These are phyloP conservation scores for Crocuta crocuta DNA, from an alignment of 2,113 vertebrate genomes.

Conservation along the genomic window DNA sequence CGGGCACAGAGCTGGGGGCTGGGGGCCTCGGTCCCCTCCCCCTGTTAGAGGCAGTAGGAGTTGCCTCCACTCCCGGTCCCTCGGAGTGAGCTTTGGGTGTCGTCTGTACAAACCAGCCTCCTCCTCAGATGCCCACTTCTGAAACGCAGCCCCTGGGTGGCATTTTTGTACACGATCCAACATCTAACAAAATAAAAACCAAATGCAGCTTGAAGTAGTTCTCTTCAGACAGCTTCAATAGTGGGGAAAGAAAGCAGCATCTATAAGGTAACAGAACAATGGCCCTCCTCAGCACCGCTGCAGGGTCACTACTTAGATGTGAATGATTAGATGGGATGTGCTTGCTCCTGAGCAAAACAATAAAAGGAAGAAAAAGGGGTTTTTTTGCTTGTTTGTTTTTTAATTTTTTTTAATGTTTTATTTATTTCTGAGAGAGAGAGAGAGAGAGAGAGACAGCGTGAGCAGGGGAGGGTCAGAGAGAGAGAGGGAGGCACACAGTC, in stretches of 20 bases:
- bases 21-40: neutral
- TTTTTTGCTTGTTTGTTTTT: too few relatives aligned
- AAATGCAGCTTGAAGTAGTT: neutral
- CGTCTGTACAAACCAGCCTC: neutral
- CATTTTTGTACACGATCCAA: neutral
- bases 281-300: neutral
- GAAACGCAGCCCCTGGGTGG: neutral
- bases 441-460: too few relatives aligned
- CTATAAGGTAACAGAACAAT: neutral
- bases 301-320: neutral
- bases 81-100: neutral
- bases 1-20: neutral
- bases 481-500: too few relatives aligned
- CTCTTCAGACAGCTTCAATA: neutral
- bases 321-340: neutral
- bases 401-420: too few relatives aligned
- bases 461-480: too few relatives aligned
- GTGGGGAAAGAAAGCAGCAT: neutral
- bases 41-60: neutral
- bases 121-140: neutral
- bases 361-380: neutral
- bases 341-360: neutral
- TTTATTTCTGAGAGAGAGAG: too few relatives aligned
- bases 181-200: neutral
- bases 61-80: neutral